Conservation (phyloP, 92 coral and sea anemone genomes). For the Phenganax stokvisi region DNA sequence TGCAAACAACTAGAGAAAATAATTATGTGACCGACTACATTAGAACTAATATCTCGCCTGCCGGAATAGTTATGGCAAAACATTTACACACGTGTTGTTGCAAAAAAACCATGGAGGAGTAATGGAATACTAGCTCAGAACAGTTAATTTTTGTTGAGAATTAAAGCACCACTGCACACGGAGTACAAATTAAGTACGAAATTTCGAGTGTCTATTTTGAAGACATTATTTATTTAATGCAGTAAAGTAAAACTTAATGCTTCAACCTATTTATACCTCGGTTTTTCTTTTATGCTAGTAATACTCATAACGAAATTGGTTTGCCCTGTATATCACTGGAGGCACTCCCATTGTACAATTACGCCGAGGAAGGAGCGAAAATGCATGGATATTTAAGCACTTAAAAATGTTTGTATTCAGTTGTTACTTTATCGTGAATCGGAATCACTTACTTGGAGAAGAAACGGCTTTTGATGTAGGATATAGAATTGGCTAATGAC, state of each 20-base stretch:
- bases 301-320: not conserved
- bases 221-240: no score
- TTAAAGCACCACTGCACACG: no score
- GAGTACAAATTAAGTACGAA: no score
- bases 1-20: slow-evolving; percentile 64
- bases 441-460: slow-evolving; percentile 66
- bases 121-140: no score
- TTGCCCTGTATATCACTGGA: not conserved
- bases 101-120: no score
- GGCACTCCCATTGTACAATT: no score
- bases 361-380: no score
- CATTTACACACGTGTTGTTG: not conserved
- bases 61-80: not conserved
- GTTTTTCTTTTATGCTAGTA: no score
- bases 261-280: no score
- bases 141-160: no score
- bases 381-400: not conserved
- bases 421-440: not conserved
- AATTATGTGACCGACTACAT: not conserved
- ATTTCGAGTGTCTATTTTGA: no score
- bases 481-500: slow-evolving; percentile 85
- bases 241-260: no score
- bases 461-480: slow-evolving; percentile 90
- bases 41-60: not conserved
- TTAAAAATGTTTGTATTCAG: not conserved